Evolutionary conservation across 2,797 vertebrate species (phyloP).

Genomic region (Adelosebastes latens): DNA sequence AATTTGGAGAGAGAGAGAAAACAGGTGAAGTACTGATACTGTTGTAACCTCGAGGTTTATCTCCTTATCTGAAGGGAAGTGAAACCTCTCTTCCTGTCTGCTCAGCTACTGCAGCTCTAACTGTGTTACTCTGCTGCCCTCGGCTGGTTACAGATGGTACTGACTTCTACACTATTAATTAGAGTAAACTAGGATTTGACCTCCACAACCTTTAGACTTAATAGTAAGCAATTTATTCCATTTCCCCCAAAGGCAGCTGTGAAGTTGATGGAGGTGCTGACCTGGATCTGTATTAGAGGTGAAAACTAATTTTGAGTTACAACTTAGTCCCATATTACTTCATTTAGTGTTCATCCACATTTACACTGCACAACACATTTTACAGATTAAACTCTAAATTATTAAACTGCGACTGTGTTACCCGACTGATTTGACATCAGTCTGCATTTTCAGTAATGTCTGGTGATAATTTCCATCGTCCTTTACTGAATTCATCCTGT

Average conservation of each 20-base stretch:
- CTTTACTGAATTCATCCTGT: conserved; percentile 43
- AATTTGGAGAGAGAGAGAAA: neutral
- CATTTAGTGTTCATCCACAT: neutral
- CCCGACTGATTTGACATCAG: conserved; percentile 11
- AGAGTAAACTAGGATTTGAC: neutral
- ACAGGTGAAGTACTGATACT: neutral
- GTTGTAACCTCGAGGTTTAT: neutral
- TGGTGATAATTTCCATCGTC: conserved; percentile 34
- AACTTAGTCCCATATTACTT: neutral
- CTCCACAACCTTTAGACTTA: neutral
- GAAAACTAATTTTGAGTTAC: neutral
- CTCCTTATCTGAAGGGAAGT: neutral
- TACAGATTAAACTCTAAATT: neutral
- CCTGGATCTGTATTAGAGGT: neutral
- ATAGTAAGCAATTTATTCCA: neutral
- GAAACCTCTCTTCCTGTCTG: neutral
- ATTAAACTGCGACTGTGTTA: conserved; percentile 19
- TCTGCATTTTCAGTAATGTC: conserved; percentile 34
- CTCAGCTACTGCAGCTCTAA: neutral
- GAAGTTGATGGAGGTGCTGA: neutral
- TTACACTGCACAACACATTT: conserved; percentile 4
- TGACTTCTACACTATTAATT: neutral
- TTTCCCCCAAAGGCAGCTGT: neutral
- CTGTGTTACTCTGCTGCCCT: conserved; percentile 51
- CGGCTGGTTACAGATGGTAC: conserved; percentile 46